Conservation (phyloP, 2,888 invertebrate species). For the Mesoligia furuncula region DNA sequence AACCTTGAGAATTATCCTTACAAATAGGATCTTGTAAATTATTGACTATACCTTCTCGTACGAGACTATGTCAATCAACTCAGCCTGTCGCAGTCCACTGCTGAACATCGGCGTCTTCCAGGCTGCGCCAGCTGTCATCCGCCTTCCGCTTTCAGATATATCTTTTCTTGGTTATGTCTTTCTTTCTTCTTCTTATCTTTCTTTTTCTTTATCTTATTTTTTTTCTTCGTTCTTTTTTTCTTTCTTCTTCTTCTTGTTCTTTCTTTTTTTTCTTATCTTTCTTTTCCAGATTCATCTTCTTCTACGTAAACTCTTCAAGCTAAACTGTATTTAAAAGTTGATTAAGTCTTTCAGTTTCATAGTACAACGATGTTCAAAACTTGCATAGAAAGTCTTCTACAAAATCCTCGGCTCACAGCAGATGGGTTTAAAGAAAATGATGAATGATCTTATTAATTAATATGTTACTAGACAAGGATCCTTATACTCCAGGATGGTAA, state of each 20-base stretch:
- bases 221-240: no score
- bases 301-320: background rate
- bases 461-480: background rate
- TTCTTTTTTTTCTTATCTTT: no score
- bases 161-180: no score
- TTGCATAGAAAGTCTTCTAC: background rate
- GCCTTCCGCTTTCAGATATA: background rate
- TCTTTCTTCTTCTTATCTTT: no score
- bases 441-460: background rate
- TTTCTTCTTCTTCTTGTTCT: no score
- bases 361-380: background rate
- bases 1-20: conserved; percentile 40
- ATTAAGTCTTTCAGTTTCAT: background rate
- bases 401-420: background rate
- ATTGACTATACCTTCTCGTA: background rate
- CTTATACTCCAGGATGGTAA: background rate
- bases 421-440: background rate
- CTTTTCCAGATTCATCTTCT: no score
- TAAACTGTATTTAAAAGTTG: background rate
- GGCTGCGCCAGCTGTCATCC: background rate
- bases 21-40: conserved; percentile 16
- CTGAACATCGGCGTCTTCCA: background rate
- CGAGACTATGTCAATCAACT: background rate
- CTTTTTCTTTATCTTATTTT: no score
- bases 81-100: background rate